phyloP scores from a whole-genome alignment of 1,140 invertebrate genomes.

The Planococcus citri region DNA sequence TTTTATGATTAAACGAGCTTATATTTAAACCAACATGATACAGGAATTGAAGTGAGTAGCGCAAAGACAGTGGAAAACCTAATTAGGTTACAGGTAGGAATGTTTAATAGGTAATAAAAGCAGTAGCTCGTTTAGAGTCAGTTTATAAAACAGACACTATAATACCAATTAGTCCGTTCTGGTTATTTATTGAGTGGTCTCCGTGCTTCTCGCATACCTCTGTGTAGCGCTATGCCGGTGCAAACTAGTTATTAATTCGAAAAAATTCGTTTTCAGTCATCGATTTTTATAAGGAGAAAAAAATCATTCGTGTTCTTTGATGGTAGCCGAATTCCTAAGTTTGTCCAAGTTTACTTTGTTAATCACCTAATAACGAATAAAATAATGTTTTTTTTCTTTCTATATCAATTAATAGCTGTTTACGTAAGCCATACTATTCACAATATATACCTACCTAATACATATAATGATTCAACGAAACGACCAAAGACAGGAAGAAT shows the following conservation, averaged over 20 bases:
- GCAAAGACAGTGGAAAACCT: constrained; percentile 15
- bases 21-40: constrained; percentile 14
- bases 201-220: not conserved
- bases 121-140: constrained; percentile 17
- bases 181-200: constrained; percentile 19
- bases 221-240: not conserved
- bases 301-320: not conserved
- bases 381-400: too few species aligned
- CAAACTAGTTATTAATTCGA: not conserved
- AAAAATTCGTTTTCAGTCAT: not conserved
- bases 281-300: not conserved
- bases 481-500: too few species aligned
- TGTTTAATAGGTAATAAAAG: constrained; percentile 20
- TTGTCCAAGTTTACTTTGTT: not conserved
- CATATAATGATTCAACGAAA: too few species aligned
- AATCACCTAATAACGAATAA: not conserved
- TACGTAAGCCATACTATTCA: too few species aligned
- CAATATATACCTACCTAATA: too few species aligned
- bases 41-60: constrained; percentile 14
- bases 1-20: constrained; percentile 9
- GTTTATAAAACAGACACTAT: constrained; percentile 17
- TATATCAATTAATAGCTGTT: not conserved
- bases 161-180: constrained; percentile 17
- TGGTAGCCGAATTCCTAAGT: not conserved
- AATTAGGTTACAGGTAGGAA: constrained; percentile 18